Evolutionary conservation across 2,888 invertebrate genomes (phyloP), one percentile per base, ranked within the genome.

Genomic region (Plagodis pulveraria): DNA sequence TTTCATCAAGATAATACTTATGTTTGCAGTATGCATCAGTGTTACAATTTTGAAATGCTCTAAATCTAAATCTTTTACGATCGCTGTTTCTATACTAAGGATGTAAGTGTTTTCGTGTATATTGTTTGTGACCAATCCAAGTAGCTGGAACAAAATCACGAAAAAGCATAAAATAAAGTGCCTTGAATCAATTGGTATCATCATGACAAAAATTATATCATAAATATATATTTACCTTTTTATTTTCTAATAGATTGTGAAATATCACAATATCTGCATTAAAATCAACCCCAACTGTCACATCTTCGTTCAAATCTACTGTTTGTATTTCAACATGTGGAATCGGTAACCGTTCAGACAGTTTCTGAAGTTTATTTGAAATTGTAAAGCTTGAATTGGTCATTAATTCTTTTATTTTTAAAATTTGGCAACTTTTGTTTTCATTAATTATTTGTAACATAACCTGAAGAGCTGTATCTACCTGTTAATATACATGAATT

Each of bases 401-500:
- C 0, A 38, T 2, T n/a, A 47, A 32, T 47, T 54, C 47, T 12
- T 34, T 47, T 6, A 51, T 34, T 6, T 10, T 44, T 6, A 51
- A 51, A 22, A 8, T 51, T 34, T 5, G n/a, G n/a, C 10, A 11
- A 2, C 44, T 6, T n/a, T 47, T 36, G 41, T 47, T 47, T 47
- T 54, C 53, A 10, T 12, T 6, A 2, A 54, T 5, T 35, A 51
- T 11, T 51, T 57, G 56, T 11, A 51, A 47, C 42, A 41, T 47
- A 0, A 57, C 33, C 33, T 32, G 41, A 10, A 57, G 46, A 0
- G 50, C 56, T 9, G 56, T 57, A n/a, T 42, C 6, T 40, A 57
- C 36, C 53, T 54, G 46, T 11, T 2, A 53, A 54, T 33, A n/a
- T n/a, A n/a, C n/a, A n/a, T n/a, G n/a, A n/a, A n/a, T n/a, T n/a